These are phyloP conservation scores for Acleris laterana DNA, from an alignment of 2,888 invertebrate species.

Conservation along the genomic window DNA sequence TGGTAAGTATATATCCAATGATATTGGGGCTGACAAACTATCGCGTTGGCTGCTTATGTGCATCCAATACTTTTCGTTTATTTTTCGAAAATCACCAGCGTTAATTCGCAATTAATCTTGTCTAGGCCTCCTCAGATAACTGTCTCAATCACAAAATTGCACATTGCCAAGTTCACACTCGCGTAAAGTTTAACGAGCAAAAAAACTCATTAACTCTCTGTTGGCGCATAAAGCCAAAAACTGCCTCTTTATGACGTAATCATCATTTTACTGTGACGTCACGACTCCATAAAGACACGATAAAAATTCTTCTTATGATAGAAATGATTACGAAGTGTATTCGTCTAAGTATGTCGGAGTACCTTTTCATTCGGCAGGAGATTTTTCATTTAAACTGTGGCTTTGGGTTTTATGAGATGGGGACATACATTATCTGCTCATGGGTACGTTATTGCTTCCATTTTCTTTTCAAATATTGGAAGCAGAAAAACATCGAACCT, in stretches of 20 bases:
- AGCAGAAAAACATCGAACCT: too few species aligned
- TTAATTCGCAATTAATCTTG: too few species aligned
- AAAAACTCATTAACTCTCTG: conserved; percentile 37
- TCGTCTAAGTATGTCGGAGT: conserved; percentile 11
- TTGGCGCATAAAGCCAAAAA: conserved; percentile 34
- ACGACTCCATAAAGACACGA: conserved; percentile 26
- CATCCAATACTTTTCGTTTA: too few species aligned
- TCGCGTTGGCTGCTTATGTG: too few species aligned
- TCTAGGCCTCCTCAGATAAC: too few species aligned
- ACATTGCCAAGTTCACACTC: conserved; percentile 8
- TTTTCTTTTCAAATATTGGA: background rate
- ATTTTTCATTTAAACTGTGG: conserved; percentile 26
- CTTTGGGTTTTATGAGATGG: conserved; percentile 2
- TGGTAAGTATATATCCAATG: too few species aligned
- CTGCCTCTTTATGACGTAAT: conserved; percentile 37
- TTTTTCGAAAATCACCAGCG: too few species aligned
- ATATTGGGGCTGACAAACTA: too few species aligned
- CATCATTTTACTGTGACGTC: conserved; percentile 36
- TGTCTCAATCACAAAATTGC: conserved; percentile 1
- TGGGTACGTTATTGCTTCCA: background rate
- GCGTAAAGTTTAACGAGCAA: conserved; percentile 22
- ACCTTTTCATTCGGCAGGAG: conserved; percentile 5
- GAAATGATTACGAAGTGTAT: conserved; percentile 22
- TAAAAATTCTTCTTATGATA: conserved; percentile 36
- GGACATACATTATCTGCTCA: background rate